Evolutionary conservation across 2,888 invertebrate species (phyloP), one percentile per base, ranked within the genome.

Genomic region (Lepidochitona cinerea): DNA sequence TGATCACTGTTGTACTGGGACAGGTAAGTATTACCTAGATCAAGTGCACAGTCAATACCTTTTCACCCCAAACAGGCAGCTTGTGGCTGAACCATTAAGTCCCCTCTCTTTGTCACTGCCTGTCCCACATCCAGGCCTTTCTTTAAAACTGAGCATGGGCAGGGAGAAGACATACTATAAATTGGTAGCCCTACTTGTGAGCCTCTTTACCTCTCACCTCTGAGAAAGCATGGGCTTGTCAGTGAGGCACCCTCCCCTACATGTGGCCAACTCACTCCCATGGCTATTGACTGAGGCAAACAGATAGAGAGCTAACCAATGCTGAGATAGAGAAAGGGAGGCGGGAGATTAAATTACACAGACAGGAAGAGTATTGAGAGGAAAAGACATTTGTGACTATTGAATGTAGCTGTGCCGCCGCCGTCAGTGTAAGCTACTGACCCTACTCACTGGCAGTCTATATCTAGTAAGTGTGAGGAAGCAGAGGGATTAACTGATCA

Each of bases 341-440:
- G 59, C 59, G 32, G 59, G 59, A 59, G 23, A 59, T 59, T 59
- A 59, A 59, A 59, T 59, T 59, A 59, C 59, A 23, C 59, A 59
- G 59, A 59, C 59, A 59, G 59, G 59, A 59, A 59, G 59, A 59
- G 29, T 23, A 59, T 59, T 59, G 59, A 59, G 59, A 32, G 59
- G 59, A 59, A 59, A 59, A 59, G 23, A 59, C 59, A 59, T 59
- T 59, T 59, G 59, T 59, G 59, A 59, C 26, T 49, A 49, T 49
- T 49, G 59, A 59, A 32, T 59, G 23, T 29, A 26, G 59, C 59
- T 49, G 49, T 18, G 18, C 49, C 23, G 49, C n/a, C n/a, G 9
- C 41, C 41, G 18, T 41, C 41, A n/a, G 49, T 29, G 59, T 59
- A 29, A 7, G 59, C 59, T 59, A 59, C 59, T 59, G 59, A 14